Evolutionary conservation across 2,888 invertebrate genomes (phyloP).

Genomic region (Cloeon dipterum): DNA sequence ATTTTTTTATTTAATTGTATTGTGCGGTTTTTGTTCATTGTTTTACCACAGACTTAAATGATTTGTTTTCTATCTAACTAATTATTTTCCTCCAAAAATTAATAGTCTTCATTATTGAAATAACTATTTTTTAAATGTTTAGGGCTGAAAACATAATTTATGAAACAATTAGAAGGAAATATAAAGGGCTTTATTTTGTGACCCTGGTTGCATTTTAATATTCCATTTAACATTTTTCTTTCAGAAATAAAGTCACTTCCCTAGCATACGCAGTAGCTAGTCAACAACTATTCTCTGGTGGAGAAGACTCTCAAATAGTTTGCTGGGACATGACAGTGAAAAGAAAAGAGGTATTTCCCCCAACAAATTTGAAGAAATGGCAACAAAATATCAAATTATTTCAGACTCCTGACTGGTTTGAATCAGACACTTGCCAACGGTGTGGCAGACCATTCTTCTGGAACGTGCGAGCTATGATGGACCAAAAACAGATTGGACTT

Average conservation of each 20-base stretch:
- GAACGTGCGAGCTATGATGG: constrained; percentile 98
- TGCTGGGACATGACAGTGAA: constrained; percentile 86
- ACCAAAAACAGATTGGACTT: constrained; percentile 75
- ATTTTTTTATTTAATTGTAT: background rate
- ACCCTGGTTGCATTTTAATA: no score
- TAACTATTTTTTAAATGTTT: no score
- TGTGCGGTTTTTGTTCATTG: background rate
- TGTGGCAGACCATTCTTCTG: constrained; percentile 95
- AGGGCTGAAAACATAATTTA: no score
- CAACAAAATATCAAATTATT: background rate
- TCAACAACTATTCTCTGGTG: constrained; percentile 64
- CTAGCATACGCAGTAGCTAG: constrained; percentile 62
- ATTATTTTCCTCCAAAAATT: no score
- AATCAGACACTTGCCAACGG: constrained; percentile 81
- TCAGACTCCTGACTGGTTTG: constrained; percentile 82
- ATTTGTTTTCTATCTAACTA: no score
- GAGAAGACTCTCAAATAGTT: constrained; percentile 77
- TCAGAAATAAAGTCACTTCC: constrained; percentile 72
- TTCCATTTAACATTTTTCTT: no score
- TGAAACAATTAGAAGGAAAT: no score
- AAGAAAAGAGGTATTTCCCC: constrained; percentile 38
- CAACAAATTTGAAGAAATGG: background rate
- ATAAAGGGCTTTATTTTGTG: no score
- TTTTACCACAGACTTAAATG: no score
- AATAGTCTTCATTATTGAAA: no score